phyloP scores from a whole-genome alignment of 2,797 vertebrate genomes.

The Xerus rutilus region DNA sequence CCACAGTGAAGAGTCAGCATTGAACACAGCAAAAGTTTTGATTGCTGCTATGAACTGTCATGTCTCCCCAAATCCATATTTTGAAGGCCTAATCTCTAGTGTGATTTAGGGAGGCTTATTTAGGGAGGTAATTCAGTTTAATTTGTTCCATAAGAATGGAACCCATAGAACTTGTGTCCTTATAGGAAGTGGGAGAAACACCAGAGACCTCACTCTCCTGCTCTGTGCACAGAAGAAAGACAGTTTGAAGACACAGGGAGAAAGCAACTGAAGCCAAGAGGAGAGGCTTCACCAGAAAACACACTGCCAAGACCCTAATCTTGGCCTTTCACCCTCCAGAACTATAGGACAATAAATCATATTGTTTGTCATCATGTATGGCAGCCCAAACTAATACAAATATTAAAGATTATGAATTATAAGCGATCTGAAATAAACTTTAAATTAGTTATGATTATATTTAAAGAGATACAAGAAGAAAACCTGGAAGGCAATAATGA shows the following conservation, averaged over 20 bases:
- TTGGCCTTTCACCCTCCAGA: background rate
- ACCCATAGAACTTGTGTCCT: background rate
- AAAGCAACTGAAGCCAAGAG: background rate
- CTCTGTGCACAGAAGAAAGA: background rate
- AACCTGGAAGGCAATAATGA: background rate
- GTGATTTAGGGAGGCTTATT: background rate
- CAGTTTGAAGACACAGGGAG: fast-evolving
- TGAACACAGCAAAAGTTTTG: background rate
- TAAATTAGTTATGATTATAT: background rate
- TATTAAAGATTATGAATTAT: background rate
- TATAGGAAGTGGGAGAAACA: background rate
- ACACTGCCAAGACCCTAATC: background rate
- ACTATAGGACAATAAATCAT: background rate
- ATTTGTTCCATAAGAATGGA: background rate
- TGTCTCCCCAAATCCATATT: background rate
- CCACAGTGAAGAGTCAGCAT: background rate
- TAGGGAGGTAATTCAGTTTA: background rate
- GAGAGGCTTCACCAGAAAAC: background rate
- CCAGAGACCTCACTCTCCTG: background rate
- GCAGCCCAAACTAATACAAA: background rate
- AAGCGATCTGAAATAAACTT: background rate
- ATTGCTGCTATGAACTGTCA: background rate
- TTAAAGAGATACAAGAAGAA: background rate
- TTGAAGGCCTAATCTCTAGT: background rate
- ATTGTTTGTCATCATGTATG: background rate